phyloP scores from a whole-genome alignment of 2,113 vertebrate species.

The Mustela nigripes region DNA sequence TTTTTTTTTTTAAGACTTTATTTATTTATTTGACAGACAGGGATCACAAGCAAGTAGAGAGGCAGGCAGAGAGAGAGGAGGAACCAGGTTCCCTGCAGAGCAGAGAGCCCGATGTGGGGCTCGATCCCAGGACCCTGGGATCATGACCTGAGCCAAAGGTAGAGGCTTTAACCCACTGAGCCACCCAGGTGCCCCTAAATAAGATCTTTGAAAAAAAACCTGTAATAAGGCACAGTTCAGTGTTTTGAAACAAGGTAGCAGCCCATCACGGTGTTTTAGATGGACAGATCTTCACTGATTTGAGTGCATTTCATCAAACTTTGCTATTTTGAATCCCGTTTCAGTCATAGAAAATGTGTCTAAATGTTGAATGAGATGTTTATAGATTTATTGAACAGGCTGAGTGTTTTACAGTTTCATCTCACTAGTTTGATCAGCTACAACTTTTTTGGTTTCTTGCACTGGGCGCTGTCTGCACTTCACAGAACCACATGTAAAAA shows the following conservation, averaged over 20 bases:
- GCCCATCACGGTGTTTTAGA: not conserved
- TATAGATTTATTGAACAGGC: not conserved
- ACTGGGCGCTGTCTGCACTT: not conserved
- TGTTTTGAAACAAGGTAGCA: not conserved
- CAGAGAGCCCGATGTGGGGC: too few relatives aligned
- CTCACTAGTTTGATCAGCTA: not conserved
- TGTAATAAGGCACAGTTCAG: not conserved
- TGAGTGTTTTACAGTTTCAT: not conserved
- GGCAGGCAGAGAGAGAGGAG: too few relatives aligned
- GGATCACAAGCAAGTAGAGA: too few relatives aligned
- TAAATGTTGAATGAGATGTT: constrained; percentile 24
- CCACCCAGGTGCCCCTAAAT: not conserved
- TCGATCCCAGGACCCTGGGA: too few relatives aligned
- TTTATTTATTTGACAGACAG: too few relatives aligned
- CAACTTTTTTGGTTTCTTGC: not conserved
- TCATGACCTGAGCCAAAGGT: too few relatives aligned
- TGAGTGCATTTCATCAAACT: not conserved
- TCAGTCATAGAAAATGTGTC: not conserved
- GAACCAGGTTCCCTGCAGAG: too few relatives aligned
- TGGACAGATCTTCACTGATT: not conserved
- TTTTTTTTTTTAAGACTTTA: too few relatives aligned
- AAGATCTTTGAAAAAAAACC: not conserved
- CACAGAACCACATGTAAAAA: not conserved
- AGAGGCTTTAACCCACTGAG: too few relatives aligned
- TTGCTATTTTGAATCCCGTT: not conserved